Evolutionary conservation across 2,888 invertebrate genomes (phyloP), one percentile per base, ranked within the genome.

Genomic region (Catonia carolina): DNA sequence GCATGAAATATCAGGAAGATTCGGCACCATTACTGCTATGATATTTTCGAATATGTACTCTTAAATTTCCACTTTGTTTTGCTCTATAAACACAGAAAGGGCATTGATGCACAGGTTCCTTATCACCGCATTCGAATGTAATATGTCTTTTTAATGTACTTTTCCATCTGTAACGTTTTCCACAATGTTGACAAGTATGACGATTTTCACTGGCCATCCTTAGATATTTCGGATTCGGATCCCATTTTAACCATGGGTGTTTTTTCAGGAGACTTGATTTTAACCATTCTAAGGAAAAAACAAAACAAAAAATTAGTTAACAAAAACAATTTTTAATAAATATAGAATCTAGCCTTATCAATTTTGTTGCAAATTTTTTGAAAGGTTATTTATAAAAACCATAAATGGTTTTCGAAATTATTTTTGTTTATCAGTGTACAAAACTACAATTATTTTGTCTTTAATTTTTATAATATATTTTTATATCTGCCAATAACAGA

Each of bases 71-170:
- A 53, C 88, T 79, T 71, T 89, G 89, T 69, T 89, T 86, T 61
- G 89, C 88, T 67, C 80, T 79, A 75, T 86, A 86, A 18, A 83
- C 77, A 74, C 88, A 89, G 70, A 85, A 81, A 10, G 87, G 85
- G 68, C 89, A 89, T 62, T 86, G 85, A 74, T 88, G 88, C 61
- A 85, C 80, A 0, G 89, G 89, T 62, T 87, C 84, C 71, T 89
- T 89, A 62, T 27, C 87, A 10, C 47, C 55, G 48, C 61, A 62
- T 33, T 62, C 60, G 12, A 50, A 52, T 14, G 27, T 45, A 8
- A 55, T 39, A 42, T 62, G 61, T 2, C 61, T 55, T 33, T 48
- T 55, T 15, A 60, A 54, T 15, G 51, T 49, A 15, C 47, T 58
- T 39, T 60, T 56, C 58, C 55, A 55, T 6, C 55, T 37, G 52